phyloP scores from a whole-genome alignment of 2,888 invertebrate species.

The Cactoblastis cactorum region DNA sequence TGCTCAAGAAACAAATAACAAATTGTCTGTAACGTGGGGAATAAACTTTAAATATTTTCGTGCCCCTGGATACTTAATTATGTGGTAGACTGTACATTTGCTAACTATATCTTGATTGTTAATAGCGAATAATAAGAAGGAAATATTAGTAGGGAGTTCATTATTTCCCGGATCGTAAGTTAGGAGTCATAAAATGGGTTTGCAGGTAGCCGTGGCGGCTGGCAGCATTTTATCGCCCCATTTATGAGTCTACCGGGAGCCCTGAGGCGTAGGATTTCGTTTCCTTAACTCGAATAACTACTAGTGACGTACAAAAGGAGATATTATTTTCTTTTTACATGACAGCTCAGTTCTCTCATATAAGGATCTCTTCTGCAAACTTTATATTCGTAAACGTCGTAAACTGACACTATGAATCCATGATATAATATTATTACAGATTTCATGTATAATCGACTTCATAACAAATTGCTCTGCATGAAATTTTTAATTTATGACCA shows the following conservation, averaged over 20 bases:
- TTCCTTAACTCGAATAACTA: conserved; percentile 23
- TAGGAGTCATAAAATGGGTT: conserved; percentile 42
- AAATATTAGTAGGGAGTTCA: conserved; percentile 30
- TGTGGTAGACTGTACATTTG: no score
- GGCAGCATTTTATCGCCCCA: conserved; percentile 51
- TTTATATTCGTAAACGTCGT: background rate
- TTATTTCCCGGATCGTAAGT: conserved; percentile 35
- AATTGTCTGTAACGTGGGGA: no score
- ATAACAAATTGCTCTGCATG: no score
- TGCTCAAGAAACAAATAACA: no score
- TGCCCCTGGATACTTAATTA: no score
- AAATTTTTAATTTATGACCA: no score
- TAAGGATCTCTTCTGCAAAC: background rate
- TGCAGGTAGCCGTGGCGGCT: conserved; percentile 43
- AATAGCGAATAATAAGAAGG: conserved; percentile 17
- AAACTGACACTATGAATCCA: background rate
- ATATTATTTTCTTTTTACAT: conserved; percentile 9
- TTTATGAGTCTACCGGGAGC: conserved; percentile 49
- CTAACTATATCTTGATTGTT: no score
- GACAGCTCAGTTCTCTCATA: background rate
- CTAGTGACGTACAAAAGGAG: conserved; percentile 23
- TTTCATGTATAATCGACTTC: no score
- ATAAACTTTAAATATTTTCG: no score
- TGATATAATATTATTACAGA: conserved; percentile 15
- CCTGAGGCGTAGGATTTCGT: conserved; percentile 45